Evolutionary conservation across 2,888 invertebrate genomes (phyloP).

Genomic region (Parnassius orleans): DNA sequence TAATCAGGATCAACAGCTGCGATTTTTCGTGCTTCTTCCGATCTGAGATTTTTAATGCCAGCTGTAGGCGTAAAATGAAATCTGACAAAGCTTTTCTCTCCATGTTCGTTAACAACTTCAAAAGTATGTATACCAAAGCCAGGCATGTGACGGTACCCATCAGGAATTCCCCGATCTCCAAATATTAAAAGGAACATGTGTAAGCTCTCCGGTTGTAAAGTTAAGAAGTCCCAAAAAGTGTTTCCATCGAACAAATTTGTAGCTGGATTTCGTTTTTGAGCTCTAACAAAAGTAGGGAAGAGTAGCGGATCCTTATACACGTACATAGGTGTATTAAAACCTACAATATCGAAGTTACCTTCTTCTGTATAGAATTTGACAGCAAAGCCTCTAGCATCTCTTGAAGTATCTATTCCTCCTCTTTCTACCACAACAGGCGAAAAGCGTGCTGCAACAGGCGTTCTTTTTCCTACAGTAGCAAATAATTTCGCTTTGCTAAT

Average conservation of each 20-base stretch:
- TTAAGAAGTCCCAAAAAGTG: slow-evolving; percentile 96
- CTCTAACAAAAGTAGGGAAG: slow-evolving; percentile 95
- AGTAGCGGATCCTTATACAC: slow-evolving; percentile 92
- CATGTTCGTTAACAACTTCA: slow-evolving; percentile 88
- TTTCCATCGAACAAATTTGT: slow-evolving; percentile 92
- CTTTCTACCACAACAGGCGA: slow-evolving; percentile 91
- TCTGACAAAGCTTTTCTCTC: slow-evolving; percentile 88
- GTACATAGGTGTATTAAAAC: slow-evolving; percentile 93
- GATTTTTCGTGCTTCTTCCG: slow-evolving; percentile 78
- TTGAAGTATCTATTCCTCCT: slow-evolving; percentile 91
- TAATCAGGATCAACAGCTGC: slow-evolving; percentile 90
- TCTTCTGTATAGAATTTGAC: slow-evolving; percentile 95
- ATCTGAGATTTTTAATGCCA: slow-evolving; percentile 88
- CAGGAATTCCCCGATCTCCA: slow-evolving; percentile 93
- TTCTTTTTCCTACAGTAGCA: slow-evolving; percentile 85
- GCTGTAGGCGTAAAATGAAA: slow-evolving; percentile 94
- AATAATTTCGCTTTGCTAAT: slow-evolving; percentile 89
- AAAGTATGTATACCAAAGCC: slow-evolving; percentile 96
- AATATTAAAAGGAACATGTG: slow-evolving; percentile 92
- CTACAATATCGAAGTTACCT: slow-evolving; percentile 94
- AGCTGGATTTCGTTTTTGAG: slow-evolving; percentile 94
- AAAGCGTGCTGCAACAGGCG: slow-evolving; percentile 87
- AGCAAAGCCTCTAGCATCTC: slow-evolving; percentile 94
- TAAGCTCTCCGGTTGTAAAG: slow-evolving; percentile 89
- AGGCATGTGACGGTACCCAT: slow-evolving; percentile 94